Percentiles rank a stretch among this genome's conserved stretches.
Conservation (phyloP, 2,113 vertebrate genomes). For the Lepidothrix coronata region DNA sequence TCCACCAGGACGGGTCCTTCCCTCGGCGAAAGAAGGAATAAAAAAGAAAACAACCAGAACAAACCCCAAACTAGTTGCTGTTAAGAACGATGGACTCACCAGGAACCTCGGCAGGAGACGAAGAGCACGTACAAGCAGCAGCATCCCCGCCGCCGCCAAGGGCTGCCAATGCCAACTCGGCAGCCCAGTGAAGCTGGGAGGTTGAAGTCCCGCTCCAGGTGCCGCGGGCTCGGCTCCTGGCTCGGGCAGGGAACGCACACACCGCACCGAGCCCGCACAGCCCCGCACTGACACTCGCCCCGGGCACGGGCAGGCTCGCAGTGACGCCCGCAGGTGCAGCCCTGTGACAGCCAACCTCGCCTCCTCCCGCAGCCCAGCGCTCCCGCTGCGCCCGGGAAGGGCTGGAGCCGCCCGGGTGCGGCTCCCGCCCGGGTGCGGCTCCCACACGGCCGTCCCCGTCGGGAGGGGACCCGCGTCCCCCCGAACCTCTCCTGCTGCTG, state of each 20-base stretch:
- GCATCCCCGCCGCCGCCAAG: background rate
- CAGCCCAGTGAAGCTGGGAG: background rate
- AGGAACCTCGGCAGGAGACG: background rate
- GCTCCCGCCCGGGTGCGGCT: background rate
- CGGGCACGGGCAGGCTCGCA: background rate
- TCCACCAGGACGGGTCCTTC: background rate
- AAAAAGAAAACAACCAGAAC: background rate
- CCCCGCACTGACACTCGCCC: rapidly evolving
- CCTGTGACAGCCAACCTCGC: background rate
- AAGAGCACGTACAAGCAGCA: background rate
- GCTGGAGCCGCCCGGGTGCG: background rate
- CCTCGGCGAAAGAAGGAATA: rapidly evolving
- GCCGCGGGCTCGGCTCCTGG: background rate
- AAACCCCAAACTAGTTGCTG: background rate
- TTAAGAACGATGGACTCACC: background rate
- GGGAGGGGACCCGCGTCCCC: background rate
- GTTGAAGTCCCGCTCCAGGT: background rate
- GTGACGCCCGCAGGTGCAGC: background rate
- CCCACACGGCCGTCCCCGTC: background rate
- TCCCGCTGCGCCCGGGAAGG: background rate
- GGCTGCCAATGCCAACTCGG: background rate
- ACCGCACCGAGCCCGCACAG: background rate
- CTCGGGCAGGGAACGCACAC: background rate
- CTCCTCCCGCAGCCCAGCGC: background rate
- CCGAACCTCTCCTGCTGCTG: background rate